Conservation (phyloP, 2,113 vertebrate species). For the Crotophaga sulcirostris region DNA sequence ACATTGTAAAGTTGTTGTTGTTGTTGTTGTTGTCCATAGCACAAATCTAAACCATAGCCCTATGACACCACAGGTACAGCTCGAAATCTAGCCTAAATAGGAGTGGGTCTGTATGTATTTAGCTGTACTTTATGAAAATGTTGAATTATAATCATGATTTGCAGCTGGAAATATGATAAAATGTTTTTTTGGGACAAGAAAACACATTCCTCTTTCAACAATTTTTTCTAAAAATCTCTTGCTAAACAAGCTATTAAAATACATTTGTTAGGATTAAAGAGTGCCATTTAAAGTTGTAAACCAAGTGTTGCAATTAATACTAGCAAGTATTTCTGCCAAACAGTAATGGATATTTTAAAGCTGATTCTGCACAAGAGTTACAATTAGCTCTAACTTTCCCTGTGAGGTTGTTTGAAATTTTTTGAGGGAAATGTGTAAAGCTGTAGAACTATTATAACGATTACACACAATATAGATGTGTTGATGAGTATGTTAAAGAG, state of each 20-base stretch:
- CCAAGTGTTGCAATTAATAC: not conserved
- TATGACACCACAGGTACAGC: rapidly evolving
- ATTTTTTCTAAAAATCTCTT: not conserved
- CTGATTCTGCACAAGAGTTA: not conserved
- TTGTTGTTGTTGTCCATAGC: rapidly evolving
- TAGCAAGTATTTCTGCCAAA: not conserved
- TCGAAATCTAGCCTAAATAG: not conserved
- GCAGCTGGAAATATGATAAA: not conserved
- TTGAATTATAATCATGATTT: too few species aligned
- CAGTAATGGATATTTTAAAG: not conserved
- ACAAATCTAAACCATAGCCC: not conserved
- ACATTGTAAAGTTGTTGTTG: not conserved
- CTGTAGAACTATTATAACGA: not conserved
- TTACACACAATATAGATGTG: not conserved
- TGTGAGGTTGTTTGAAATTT: not conserved
- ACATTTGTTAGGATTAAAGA: not conserved
- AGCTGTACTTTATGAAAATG: not conserved
- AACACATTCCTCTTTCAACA: not conserved
- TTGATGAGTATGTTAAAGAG: not conserved
- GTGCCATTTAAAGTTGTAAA: not conserved
- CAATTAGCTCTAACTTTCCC: not conserved
- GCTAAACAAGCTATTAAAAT: not conserved
- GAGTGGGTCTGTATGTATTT: not conserved
- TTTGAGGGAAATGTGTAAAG: not conserved
- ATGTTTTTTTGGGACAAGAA: not conserved